Conservation (phyloP, 2,888 invertebrate genomes). For the Caenorhabditis angaria region DNA sequence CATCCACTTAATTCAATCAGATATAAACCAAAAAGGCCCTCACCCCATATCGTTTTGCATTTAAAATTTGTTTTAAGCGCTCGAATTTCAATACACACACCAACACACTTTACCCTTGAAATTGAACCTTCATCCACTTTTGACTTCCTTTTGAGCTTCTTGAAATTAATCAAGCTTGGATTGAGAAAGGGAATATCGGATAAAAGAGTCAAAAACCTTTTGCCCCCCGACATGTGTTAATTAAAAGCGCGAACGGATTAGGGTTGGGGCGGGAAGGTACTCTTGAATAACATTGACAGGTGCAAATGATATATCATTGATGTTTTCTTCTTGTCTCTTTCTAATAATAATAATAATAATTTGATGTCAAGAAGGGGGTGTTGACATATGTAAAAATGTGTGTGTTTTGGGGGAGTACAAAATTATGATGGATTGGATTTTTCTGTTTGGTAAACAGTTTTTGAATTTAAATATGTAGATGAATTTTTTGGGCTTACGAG, state of each 20-base stretch:
- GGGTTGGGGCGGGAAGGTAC: neutral
- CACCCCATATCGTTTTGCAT: neutral
- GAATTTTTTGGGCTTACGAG: too few relatives aligned
- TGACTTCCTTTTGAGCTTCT: neutral
- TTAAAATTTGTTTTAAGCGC: neutral
- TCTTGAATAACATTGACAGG: neutral
- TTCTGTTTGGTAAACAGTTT: neutral
- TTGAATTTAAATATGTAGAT: too few relatives aligned
- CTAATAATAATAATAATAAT: neutral
- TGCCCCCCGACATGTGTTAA: neutral
- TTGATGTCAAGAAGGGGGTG: neutral
- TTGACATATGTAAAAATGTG: neutral
- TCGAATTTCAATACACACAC: neutral
- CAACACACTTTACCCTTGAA: too few relatives aligned
- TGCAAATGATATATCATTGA: neutral
- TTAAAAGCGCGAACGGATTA: neutral
- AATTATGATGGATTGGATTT: neutral
- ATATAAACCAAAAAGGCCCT: neutral
- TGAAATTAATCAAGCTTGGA: neutral
- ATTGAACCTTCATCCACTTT: neutral
- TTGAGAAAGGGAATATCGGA: neutral
- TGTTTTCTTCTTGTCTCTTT: neutral
- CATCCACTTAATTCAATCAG: neutral
- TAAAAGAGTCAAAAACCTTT: neutral
- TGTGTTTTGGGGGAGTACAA: too few relatives aligned